These are phyloP conservation scores for Pipistrellus nathusii DNA, from an alignment of 2,797 vertebrate genomes.

Conservation along the genomic window DNA sequence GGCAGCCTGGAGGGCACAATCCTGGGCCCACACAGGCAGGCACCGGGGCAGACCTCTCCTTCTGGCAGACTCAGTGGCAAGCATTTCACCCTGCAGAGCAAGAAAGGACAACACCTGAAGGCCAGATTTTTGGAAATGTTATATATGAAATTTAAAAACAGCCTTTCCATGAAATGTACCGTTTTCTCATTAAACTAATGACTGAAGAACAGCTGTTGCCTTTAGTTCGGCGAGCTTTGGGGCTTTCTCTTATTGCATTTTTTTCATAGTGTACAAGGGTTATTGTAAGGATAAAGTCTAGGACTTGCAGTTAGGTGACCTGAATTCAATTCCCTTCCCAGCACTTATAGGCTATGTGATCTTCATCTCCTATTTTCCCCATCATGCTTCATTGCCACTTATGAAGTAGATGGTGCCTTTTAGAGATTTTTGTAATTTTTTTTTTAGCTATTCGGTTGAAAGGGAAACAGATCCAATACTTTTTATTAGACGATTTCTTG, in stretches of 20 bases:
- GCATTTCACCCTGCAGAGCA: not conserved
- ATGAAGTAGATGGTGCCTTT: not conserved
- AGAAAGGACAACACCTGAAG: constrained; percentile 54
- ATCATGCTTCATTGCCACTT: not conserved
- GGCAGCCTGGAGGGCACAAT: not conserved
- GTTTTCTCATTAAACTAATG: constrained; percentile 80
- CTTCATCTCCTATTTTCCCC: not conserved
- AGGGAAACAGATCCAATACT: not conserved
- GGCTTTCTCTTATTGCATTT: constrained; percentile 54
- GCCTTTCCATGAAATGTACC: constrained; percentile 64
- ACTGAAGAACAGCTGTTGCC: constrained; percentile 72
- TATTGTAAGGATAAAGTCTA: constrained; percentile 58
- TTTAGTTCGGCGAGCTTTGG: constrained; percentile 28
- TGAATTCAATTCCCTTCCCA: constrained; percentile 60
- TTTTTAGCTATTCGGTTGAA: constrained; percentile 48
- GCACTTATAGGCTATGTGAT: not conserved
- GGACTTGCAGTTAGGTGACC: constrained; percentile 35
- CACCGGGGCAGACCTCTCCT: fast-evolving
- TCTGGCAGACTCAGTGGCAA: fast-evolving
- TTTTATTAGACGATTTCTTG: constrained; percentile 63
- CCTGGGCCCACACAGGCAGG: fast-evolving
- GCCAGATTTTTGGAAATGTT: constrained; percentile 58
- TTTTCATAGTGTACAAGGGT: constrained; percentile 67
- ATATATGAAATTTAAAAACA: constrained; percentile 67
- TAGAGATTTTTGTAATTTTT: constrained; percentile 16